Conservation (phyloP, 2,113 vertebrate species). For the Brachypteracias leptosomus region DNA sequence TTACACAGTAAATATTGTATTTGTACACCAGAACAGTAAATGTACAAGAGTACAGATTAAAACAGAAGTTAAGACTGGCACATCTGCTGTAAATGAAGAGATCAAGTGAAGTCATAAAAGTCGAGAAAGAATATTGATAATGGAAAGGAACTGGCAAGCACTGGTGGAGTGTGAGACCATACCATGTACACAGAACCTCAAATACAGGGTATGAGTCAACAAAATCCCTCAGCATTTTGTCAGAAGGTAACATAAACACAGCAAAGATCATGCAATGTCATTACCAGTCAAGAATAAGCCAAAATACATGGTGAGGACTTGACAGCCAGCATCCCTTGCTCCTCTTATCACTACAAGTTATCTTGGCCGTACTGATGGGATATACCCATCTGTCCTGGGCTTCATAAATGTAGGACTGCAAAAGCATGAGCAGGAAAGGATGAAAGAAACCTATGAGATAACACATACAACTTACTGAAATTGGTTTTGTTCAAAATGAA, state of each 20-base stretch:
- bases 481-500: neutral
- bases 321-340: neutral
- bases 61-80: neutral
- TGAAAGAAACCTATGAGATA: neutral
- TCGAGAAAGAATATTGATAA: neutral
- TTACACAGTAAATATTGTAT: neutral
- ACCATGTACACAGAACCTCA: neutral
- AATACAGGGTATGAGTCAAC: accelerated
- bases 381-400: neutral
- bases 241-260: neutral
- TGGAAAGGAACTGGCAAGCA: neutral
- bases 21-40: neutral
- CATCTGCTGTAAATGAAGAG: neutral
- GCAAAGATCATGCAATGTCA: neutral
- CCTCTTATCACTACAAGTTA: neutral
- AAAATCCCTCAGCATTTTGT: neutral
- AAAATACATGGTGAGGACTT: neutral
- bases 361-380: neutral
- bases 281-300: neutral
- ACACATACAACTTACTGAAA: neutral
- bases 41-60: neutral
- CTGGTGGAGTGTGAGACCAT: neutral
- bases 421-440: neutral
- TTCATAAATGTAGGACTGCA: neutral
- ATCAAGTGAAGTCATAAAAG: neutral